These are phyloP conservation scores for Montipora cactus DNA, from an alignment of 64 coral and sea anemone species.

Conservation along the genomic window DNA sequence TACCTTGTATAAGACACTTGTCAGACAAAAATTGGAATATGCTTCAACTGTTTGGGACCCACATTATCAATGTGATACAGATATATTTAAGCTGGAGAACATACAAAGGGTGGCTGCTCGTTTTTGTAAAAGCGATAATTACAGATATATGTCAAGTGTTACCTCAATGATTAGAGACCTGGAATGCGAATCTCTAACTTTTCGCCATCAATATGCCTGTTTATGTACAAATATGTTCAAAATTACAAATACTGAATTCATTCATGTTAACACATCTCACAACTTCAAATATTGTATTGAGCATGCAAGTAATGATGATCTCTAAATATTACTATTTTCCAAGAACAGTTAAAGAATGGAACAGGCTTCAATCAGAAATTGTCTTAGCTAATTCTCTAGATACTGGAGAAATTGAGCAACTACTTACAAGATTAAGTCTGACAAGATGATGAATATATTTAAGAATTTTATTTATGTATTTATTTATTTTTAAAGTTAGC, in stretches of 20 bases:
- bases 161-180: slow-evolving; percentile 26
- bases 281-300: slow-evolving; percentile 5
- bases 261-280: not conserved
- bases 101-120: slow-evolving; percentile 30
- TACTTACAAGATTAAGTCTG: too few relatives aligned
- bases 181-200: not conserved
- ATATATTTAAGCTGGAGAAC: slow-evolving; percentile 13
- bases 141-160: slow-evolving; percentile 32
- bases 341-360: not conserved
- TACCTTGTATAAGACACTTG: slow-evolving; percentile 30
- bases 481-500: too few relatives aligned
- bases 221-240: not conserved
- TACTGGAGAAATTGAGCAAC: too few relatives aligned
- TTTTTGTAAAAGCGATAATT: slow-evolving; percentile 29
- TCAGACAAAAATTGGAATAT: slow-evolving; percentile 44
- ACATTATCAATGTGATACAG: slow-evolving; percentile 37
- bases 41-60: slow-evolving; percentile 11
- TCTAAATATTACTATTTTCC: slow-evolving; percentile 2
- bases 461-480: too few relatives aligned
- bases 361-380: not conserved
- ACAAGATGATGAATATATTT: too few relatives aligned
- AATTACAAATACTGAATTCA: not conserved
- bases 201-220: too few relatives aligned
- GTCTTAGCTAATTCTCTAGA: too few relatives aligned
- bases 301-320: not conserved